Evolutionary conservation across 2,113 vertebrate species (phyloP).

Genomic region (Uria lomvia): DNA sequence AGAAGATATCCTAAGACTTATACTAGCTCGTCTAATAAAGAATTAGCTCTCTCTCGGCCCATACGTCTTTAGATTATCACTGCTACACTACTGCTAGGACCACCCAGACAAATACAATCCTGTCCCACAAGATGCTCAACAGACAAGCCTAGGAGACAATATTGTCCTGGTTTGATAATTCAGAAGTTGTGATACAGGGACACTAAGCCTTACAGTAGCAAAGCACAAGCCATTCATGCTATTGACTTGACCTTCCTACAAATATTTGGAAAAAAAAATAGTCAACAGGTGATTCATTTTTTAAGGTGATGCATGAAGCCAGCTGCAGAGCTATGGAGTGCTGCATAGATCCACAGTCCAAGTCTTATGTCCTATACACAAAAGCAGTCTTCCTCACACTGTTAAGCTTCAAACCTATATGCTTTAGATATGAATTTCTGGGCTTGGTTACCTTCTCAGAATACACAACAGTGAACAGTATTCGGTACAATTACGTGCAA

Average conservation of each 20-base stretch:
- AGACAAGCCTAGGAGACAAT: background rate
- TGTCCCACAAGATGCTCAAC: background rate
- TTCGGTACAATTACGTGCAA: background rate
- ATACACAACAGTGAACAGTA: background rate
- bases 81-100: background rate
- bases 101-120: background rate
- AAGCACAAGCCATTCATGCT: background rate
- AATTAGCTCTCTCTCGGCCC: background rate
- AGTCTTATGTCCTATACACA: background rate
- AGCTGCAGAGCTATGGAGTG: background rate
- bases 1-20: background rate
- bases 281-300: background rate
- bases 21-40: background rate
- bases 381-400: background rate
- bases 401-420: background rate
- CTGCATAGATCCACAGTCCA: background rate
- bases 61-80: background rate
- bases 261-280: background rate
- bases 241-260: background rate
- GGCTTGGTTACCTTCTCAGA: background rate
- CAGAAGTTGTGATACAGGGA: background rate
- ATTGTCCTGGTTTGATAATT: background rate
- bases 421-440: background rate
- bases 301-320: background rate
- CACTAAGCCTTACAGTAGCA: background rate